Evolutionary conservation across 2,113 vertebrate species (phyloP).

Genomic region (Drymodes brunneopygia): DNA sequence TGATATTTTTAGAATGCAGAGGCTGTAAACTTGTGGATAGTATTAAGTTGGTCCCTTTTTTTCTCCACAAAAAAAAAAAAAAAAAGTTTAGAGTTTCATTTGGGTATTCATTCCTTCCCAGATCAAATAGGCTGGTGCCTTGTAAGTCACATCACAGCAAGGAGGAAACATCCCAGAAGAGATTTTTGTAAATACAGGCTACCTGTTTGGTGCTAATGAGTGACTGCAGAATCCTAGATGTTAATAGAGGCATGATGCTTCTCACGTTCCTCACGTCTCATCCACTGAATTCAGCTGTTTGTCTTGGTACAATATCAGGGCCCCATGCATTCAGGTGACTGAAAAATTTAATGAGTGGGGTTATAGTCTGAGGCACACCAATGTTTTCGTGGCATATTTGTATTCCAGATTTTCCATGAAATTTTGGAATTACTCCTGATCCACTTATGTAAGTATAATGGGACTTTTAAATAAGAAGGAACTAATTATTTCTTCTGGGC

Average conservation of each 20-base stretch:
- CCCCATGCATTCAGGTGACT: background rate
- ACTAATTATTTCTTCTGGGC: background rate
- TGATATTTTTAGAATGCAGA: background rate
- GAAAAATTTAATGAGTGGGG: background rate
- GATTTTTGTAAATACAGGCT: background rate
- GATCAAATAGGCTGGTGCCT: background rate
- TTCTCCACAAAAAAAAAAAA: background rate
- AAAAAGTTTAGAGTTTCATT: background rate
- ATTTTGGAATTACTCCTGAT: background rate
- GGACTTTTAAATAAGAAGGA: background rate
- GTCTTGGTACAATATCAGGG: background rate
- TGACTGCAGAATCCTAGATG: background rate
- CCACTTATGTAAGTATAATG: background rate
- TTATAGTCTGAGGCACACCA: fast-evolving
- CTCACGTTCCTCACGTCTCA: background rate
- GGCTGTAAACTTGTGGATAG: background rate
- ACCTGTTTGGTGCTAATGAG: background rate
- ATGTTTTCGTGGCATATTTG: background rate
- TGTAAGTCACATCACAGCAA: fast-evolving
- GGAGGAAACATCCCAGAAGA: background rate
- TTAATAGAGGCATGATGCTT: background rate
- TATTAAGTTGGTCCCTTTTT: background rate
- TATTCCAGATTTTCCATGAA: background rate
- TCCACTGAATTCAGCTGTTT: background rate
- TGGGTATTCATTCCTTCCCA: background rate